Conservation (phyloP, 2,113 vertebrate species). For the Castor canadensis region DNA sequence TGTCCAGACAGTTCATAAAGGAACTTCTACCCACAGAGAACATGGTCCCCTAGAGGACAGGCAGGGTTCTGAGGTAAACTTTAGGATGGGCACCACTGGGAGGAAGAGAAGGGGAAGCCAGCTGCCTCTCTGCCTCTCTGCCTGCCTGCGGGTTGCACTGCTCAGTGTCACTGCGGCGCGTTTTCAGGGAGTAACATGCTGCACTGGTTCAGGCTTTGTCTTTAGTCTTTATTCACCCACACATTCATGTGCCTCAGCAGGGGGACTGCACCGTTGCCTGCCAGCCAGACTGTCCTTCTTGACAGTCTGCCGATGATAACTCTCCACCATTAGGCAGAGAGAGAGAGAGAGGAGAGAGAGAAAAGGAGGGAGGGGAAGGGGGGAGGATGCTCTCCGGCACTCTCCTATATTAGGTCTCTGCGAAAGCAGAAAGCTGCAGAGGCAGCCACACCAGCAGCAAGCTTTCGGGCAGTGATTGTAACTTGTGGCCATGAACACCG, state of each 20-base stretch:
- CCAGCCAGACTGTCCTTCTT: conserved; percentile 79
- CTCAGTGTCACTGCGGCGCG: conserved; percentile 80
- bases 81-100: background rate
- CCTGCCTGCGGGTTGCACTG: conserved; percentile 74
- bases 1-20: background rate
- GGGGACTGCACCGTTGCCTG: conserved; percentile 79
- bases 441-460: conserved; percentile 77
- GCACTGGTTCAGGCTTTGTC: conserved; percentile 83
- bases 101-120: conserved; percentile 44
- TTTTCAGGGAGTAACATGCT: conserved; percentile 73
- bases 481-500: conserved; percentile 74
- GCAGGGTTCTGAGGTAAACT: conserved; percentile 58
- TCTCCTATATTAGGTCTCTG: conserved; percentile 78
- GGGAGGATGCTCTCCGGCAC: conserved; percentile 74
- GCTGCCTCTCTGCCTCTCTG: conserved; percentile 42
- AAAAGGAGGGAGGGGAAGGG: background rate
- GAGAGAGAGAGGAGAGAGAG: conserved; percentile 52
- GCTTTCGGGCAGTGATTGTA: conserved; percentile 79
- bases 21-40: background rate
- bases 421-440: conserved; percentile 82
- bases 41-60: background rate
- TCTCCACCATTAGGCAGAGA: conserved; percentile 67
- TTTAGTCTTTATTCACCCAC: conserved; percentile 88
- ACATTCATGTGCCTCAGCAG: conserved; percentile 84
- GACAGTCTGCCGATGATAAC: conserved; percentile 80